Conservation (phyloP, 2,113 vertebrate genomes). For the Crotophaga sulcirostris region DNA sequence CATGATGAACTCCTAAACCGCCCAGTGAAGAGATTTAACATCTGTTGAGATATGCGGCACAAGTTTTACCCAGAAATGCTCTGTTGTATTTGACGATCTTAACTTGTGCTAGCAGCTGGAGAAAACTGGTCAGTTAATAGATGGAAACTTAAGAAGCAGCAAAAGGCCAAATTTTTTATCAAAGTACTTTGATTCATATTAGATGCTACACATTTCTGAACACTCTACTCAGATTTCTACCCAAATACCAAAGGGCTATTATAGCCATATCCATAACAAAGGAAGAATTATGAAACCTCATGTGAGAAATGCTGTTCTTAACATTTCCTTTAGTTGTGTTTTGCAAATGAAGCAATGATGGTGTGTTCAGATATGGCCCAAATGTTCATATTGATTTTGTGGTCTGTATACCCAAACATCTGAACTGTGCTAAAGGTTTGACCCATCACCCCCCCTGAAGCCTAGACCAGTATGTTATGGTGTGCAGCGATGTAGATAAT, state of each 20-base stretch:
- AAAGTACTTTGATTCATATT: slow-evolving; percentile 19
- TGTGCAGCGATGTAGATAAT: neutral
- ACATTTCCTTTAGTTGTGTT: neutral
- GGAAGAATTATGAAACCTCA: slow-evolving; percentile 30
- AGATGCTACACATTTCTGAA: slow-evolving; percentile 37
- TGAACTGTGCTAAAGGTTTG: neutral
- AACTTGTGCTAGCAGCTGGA: slow-evolving; percentile 28
- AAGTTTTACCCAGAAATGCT: neutral
- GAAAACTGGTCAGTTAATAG: slow-evolving; percentile 38
- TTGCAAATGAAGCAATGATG: slow-evolving; percentile 7
- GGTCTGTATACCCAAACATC: neutral
- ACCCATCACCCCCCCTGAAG: rapidly evolving
- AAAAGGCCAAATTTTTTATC: slow-evolving; percentile 22
- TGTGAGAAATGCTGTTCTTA: slow-evolving; percentile 20
- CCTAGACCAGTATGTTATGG: neutral
- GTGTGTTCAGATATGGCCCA: slow-evolving; percentile 7
- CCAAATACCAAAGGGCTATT: slow-evolving; percentile 12
- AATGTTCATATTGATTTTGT: slow-evolving; percentile 1
- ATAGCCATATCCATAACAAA: slow-evolving; percentile 12
- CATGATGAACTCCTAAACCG: neutral
- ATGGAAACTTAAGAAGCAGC: slow-evolving; percentile 38
- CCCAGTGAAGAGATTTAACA: neutral
- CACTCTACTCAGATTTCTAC: slow-evolving; percentile 33
- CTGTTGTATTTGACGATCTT: neutral
- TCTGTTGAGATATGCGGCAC: neutral